These are phyloP conservation scores for Cheilosia impressa DNA, from an alignment of 2,888 invertebrate species.

Conservation along the genomic window DNA sequence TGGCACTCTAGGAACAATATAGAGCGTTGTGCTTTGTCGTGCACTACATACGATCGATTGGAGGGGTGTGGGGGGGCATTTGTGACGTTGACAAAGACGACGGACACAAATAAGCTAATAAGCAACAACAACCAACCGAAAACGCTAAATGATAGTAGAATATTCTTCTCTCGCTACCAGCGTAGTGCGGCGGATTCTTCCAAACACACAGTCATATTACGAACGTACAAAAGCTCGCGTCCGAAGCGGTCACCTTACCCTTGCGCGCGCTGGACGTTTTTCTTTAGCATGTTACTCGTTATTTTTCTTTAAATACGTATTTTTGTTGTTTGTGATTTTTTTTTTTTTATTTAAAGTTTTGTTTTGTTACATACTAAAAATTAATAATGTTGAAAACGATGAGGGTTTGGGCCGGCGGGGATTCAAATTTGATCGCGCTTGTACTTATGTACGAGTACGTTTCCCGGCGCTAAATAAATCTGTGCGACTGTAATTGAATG, in stretches of 20 bases:
- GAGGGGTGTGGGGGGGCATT: slow-evolving; percentile 38
- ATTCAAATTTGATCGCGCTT: slow-evolving; percentile 7
- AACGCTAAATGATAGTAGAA: slow-evolving; percentile 67
- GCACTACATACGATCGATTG: slow-evolving; percentile 55
- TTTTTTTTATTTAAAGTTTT: slow-evolving; percentile 41
- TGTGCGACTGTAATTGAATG: neutral
- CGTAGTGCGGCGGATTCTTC: slow-evolving; percentile 45
- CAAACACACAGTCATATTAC: slow-evolving; percentile 56
- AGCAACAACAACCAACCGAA: slow-evolving; percentile 30
- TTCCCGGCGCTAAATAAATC: slow-evolving; percentile 17
- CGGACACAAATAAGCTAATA: slow-evolving; percentile 43
- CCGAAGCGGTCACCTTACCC: slow-evolving; percentile 67
- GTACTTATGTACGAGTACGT: neutral
- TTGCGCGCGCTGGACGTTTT: slow-evolving; percentile 56
- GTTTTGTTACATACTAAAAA: slow-evolving; percentile 24
- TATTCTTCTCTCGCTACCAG: slow-evolving; percentile 50
- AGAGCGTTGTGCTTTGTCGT: slow-evolving; percentile 51
- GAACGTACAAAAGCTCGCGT: slow-evolving; percentile 70
- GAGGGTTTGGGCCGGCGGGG: slow-evolving; percentile 17
- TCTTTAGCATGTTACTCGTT: slow-evolving; percentile 59
- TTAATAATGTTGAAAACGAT: slow-evolving; percentile 38
- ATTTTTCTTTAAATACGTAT: slow-evolving; percentile 49
- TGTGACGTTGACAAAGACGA: slow-evolving; percentile 46
- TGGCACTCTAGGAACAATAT: slow-evolving; percentile 47
- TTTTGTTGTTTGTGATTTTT: slow-evolving; percentile 28